Evolutionary conservation across 2,797 vertebrate species (phyloP).

Genomic region (Lycodopsis pacificus): DNA sequence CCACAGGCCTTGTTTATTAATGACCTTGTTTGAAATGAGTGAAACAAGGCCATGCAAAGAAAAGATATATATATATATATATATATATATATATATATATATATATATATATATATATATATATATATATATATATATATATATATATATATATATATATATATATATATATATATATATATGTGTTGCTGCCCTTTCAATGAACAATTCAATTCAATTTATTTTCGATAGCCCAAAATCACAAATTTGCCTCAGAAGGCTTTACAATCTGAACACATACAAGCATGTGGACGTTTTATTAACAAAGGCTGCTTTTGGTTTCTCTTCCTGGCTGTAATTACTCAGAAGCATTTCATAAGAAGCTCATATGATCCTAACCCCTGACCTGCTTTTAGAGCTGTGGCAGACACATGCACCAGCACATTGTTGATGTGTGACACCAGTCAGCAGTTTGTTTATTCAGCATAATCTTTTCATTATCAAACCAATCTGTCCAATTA

Average conservation of each 20-base stretch:
- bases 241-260: too few relatives aligned
- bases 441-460: slow-evolving; percentile 14
- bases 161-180: not conserved
- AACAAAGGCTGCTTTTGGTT: slow-evolving; percentile 23
- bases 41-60: slow-evolving; percentile 35
- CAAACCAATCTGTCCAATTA: slow-evolving; percentile 9
- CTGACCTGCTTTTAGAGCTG: not conserved
- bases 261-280: too few relatives aligned
- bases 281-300: slow-evolving; percentile 28
- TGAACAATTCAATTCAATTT: slow-evolving; percentile 1
- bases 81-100: not conserved
- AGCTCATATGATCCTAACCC: not conserved
- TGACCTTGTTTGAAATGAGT: slow-evolving; percentile 56
- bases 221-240: not conserved
- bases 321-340: slow-evolving; percentile 20
- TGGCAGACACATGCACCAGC: not conserved
- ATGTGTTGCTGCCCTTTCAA: slow-evolving; percentile 1
- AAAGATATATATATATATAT: not conserved
- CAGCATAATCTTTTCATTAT: not conserved
- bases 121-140: not conserved
- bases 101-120: not conserved
- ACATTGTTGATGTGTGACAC: not conserved
- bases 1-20: slow-evolving; percentile 66
- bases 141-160: not conserved
- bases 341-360: slow-evolving; percentile 5